Percentiles rank a stretch among this genome's conserved stretches.
Evolutionary conservation across 2,888 invertebrate species (phyloP).

Genomic region (Ophonus ardosiacus): DNA sequence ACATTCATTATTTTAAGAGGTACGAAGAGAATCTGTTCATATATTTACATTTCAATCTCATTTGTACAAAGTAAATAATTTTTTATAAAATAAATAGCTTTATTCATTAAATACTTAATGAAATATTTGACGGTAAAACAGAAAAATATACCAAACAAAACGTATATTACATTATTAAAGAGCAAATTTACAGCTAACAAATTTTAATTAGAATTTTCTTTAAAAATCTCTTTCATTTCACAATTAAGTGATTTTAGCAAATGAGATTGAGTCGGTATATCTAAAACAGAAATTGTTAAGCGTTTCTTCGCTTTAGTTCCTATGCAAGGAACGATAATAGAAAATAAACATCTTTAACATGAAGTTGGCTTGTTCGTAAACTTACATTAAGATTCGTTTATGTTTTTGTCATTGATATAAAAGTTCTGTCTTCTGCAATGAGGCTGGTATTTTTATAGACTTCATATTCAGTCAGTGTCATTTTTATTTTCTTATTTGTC

Average conservation of each 20-base stretch:
- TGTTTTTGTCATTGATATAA: constrained; percentile 10
- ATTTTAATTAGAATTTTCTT: background rate
- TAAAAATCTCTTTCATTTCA: background rate
- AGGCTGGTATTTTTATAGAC: background rate
- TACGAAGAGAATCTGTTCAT: background rate
- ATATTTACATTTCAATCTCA: constrained; percentile 32
- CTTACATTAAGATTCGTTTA: constrained; percentile 11
- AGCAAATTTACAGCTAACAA: background rate
- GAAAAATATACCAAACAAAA: background rate
- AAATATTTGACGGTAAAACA: background rate
- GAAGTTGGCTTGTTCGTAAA: background rate
- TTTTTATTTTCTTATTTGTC: background rate
- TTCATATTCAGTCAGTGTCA: background rate
- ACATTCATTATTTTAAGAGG: background rate
- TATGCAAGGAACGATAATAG: constrained; percentile 28
- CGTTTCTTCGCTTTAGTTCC: constrained; percentile 57
- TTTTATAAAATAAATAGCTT: background rate
- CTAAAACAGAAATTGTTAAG: constrained; percentile 50
- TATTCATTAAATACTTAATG: background rate
- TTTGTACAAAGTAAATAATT: background rate
- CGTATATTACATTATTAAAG: background rate
- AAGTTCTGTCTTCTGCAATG: background rate
- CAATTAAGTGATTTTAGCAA: constrained; percentile 13
- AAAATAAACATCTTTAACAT: constrained; percentile 45
- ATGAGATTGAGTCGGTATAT: constrained; percentile 35